A percentile compares a stretch with the other conserved stretches of the same genome.
These are phyloP conservation scores for Macrochelys suwanniensis DNA, from an alignment of 2,797 vertebrate genomes.

Conservation along the genomic window DNA sequence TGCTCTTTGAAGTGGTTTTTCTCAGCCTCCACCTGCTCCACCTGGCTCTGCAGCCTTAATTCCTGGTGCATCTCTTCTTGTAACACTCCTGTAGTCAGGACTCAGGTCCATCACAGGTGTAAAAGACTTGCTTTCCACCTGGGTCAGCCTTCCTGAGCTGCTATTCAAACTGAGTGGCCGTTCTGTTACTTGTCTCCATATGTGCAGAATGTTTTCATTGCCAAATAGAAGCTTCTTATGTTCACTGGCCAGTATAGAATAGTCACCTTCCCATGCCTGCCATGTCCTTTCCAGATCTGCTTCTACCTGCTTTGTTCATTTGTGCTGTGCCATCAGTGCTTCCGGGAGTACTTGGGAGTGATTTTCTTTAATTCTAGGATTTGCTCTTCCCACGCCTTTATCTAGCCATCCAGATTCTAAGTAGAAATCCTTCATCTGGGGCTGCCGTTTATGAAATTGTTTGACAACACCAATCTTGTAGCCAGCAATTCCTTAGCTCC, in stretches of 20 bases:
- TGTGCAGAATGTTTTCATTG: background rate
- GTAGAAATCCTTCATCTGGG: background rate
- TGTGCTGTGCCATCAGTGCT: background rate
- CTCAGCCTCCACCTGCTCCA: too few species aligned
- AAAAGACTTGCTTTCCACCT: background rate
- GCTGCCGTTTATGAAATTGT: background rate
- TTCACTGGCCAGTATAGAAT: background rate
- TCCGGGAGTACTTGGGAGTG: background rate
- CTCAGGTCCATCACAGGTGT: background rate
- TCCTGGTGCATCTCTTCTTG: background rate
- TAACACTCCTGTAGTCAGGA: background rate
- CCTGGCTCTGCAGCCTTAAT: background rate
- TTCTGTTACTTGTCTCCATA: background rate
- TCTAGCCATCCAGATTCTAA: background rate
- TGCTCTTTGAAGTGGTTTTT: too few species aligned
- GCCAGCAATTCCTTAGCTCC: background rate
- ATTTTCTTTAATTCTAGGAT: background rate
- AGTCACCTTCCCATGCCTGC: background rate
- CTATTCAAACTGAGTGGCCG: background rate
- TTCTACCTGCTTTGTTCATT: background rate
- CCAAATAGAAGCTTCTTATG: background rate
- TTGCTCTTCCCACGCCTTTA: background rate
- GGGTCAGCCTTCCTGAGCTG: background rate
- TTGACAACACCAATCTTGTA: background rate
- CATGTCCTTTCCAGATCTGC: background rate